Evolutionary conservation across 64 coral and sea anemone genomes (phyloP).

Genomic region (Montipora cactus): DNA sequence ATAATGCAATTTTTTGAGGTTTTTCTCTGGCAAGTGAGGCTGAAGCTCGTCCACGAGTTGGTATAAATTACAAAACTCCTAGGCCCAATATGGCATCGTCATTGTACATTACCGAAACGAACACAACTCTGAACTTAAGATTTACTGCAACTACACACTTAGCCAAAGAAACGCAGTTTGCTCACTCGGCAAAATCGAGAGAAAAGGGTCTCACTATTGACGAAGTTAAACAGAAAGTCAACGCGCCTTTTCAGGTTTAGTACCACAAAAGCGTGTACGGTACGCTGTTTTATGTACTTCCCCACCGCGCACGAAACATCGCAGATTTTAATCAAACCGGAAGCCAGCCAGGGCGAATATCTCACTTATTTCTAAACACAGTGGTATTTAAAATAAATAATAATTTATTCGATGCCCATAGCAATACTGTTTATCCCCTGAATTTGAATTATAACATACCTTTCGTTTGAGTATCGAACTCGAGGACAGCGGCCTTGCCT

Average conservation of each 20-base stretch:
- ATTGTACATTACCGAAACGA: neutral
- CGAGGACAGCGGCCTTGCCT: constrained; percentile 59
- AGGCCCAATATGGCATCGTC: neutral
- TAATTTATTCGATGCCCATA: constrained; percentile 1
- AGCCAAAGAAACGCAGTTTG: neutral
- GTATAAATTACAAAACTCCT: neutral
- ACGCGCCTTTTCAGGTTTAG: neutral
- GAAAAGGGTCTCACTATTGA: neutral
- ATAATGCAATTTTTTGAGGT: no score
- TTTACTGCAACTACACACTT: neutral
- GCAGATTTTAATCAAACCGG: constrained; percentile 8
- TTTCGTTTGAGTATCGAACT: constrained; percentile 74
- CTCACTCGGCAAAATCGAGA: neutral
- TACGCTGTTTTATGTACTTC: neutral
- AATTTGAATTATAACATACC: constrained; percentile 2
- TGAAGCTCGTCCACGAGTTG: neutral
- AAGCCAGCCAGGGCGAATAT: constrained; percentile 30
- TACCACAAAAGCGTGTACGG: neutral
- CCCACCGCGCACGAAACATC: neutral
- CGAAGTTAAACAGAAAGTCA: neutral
- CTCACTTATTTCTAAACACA: constrained; percentile 23
- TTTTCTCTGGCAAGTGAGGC: neutral
- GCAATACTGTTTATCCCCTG: neutral
- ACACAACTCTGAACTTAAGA: neutral
- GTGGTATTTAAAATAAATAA: constrained; percentile 4